These are phyloP conservation scores for Rhyzopertha dominica DNA, from an alignment of 1,140 invertebrate genomes.

Conservation along the genomic window DNA sequence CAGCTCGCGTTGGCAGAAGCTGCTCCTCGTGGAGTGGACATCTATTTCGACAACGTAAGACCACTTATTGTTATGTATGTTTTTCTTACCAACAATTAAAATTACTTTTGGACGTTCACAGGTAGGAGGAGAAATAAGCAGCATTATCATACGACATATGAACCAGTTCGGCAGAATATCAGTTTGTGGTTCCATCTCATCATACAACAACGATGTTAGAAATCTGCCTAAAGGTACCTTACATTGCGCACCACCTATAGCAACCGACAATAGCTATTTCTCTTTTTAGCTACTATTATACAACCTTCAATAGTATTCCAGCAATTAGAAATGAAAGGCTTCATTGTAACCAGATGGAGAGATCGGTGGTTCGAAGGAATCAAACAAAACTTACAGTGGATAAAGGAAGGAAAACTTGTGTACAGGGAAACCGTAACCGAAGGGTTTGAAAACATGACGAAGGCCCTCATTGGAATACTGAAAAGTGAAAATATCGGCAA, in stretches of 20 bases:
- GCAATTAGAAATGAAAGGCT: constrained; percentile 58
- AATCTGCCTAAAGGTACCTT: not conserved
- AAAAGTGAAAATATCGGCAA: constrained; percentile 60
- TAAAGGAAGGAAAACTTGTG: constrained; percentile 55
- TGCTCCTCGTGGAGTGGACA: constrained; percentile 61
- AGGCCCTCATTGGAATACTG: constrained; percentile 58
- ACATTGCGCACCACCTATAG: not conserved
- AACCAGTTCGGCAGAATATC: constrained; percentile 54
- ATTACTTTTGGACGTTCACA: no score
- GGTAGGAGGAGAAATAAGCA: constrained; percentile 60
- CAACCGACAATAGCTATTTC: not conserved
- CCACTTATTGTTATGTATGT: no score
- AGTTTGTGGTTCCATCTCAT: constrained; percentile 54
- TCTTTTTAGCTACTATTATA: constrained; percentile 45
- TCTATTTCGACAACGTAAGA: constrained; percentile 71
- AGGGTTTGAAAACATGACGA: constrained; percentile 60
- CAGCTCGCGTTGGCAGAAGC: constrained; percentile 51
- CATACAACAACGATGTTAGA: constrained; percentile 44
- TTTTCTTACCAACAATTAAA: no score
- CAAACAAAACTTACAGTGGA: constrained; percentile 52
- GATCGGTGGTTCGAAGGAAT: constrained; percentile 52
- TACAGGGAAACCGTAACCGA: constrained; percentile 56
- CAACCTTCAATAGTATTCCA: constrained; percentile 52
- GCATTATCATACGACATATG: constrained; percentile 56
- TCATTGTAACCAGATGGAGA: constrained; percentile 50